Evolutionary conservation across 2,113 vertebrate genomes (phyloP).

Genomic region (Peromyscus californicus): DNA sequence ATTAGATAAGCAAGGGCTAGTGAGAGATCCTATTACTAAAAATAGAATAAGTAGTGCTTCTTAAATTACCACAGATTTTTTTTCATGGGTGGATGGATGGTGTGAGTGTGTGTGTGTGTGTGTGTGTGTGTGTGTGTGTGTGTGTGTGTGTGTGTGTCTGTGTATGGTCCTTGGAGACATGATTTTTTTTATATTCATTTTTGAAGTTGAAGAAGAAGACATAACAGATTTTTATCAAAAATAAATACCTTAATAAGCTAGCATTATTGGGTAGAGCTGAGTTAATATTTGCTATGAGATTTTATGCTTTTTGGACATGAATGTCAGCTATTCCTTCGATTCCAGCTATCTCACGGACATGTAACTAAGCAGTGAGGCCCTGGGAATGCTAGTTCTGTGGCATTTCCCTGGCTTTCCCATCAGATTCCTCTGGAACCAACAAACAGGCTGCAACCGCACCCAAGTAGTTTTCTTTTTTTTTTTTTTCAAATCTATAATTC

Average conservation of each 20-base stretch:
- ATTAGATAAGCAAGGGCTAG: neutral
- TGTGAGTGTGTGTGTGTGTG: no score
- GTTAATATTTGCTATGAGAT: conserved; percentile 2
- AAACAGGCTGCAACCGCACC: neutral
- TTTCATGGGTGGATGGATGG: neutral
- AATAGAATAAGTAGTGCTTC: neutral
- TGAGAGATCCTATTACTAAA: neutral
- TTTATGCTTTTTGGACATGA: neutral
- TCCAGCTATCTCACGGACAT: neutral
- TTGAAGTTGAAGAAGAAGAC: conserved; percentile 8
- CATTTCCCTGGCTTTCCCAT: neutral
- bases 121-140: neutral
- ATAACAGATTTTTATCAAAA: neutral
- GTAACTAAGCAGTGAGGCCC: neutral
- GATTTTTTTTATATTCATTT: neutral
- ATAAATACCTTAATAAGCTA: neutral
- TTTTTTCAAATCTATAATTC: neutral
- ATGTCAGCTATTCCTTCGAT: neutral
- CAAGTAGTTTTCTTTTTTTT: neutral
- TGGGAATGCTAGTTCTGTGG: neutral
- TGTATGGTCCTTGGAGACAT: neutral
- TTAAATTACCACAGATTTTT: neutral
- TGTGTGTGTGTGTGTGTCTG: neutral
- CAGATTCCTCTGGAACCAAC: conserved; percentile 10
- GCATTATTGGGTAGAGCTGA: neutral